phyloP scores from a whole-genome alignment of 2,797 vertebrate genomes.

The Loriculus beryllinus region DNA sequence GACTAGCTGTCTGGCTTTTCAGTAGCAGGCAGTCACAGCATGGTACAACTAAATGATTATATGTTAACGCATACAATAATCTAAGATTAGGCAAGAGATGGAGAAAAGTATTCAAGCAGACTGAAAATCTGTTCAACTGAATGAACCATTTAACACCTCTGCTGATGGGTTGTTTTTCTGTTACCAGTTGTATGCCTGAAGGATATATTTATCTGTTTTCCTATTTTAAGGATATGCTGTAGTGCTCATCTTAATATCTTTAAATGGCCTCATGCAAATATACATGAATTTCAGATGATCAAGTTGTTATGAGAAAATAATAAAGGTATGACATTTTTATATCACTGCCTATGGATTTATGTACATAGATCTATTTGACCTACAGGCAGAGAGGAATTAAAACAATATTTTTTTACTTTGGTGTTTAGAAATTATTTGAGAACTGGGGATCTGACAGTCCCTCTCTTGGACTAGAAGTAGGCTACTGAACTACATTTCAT shows the following conservation, averaged over 20 bases:
- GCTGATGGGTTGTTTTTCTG: neutral
- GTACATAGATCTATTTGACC: neutral
- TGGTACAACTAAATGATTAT: constrained; percentile 3
- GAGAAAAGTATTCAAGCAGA: neutral
- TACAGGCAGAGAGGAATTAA: neutral
- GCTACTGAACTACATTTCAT: neutral
- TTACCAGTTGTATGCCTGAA: neutral
- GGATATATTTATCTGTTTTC: constrained; percentile 21
- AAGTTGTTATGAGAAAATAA: neutral
- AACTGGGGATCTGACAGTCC: neutral
- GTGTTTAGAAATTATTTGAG: neutral
- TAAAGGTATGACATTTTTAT: neutral
- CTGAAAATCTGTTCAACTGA: constrained; percentile 13
- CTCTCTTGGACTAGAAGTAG: neutral
- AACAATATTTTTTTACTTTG: neutral
- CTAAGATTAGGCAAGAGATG: neutral
- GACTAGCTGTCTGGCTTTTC: neutral
- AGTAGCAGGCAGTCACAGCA: neutral
- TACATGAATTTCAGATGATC: neutral
- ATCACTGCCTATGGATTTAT: neutral
- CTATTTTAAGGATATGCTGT: neutral
- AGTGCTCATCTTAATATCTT: neutral
- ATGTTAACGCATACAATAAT: neutral
- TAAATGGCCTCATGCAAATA: neutral
- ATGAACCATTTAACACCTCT: neutral